Conservation (phyloP, 2,797 vertebrate genomes). For the Rhabdophis nuchalis region DNA sequence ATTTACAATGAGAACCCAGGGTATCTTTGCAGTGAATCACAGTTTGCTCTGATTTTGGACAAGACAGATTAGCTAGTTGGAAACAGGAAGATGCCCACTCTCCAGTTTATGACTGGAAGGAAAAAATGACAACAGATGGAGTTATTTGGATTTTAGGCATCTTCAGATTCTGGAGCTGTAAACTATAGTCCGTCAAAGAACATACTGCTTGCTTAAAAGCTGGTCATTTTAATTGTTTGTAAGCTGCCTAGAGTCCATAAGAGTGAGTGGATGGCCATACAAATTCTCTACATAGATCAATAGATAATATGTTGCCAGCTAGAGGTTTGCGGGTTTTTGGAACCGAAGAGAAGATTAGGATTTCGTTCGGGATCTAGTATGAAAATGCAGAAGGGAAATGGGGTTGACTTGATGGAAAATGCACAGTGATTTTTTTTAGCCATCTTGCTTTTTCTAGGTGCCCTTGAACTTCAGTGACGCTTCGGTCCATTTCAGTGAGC, state of each 20-base stretch:
- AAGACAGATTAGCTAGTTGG: not conserved
- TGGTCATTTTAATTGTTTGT: not conserved
- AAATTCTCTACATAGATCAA: not conserved
- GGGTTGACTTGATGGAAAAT: not conserved
- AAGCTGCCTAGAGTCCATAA: not conserved
- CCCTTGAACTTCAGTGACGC: constrained; percentile 65
- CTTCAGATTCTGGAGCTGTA: not conserved
- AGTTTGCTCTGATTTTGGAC: not conserved
- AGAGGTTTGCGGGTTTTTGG: not conserved
- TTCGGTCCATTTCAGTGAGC: constrained; percentile 58
- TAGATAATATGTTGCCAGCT: no score
- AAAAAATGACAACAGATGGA: not conserved
- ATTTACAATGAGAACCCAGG: not conserved
- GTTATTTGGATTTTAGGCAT: not conserved
- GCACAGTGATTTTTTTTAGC: not conserved
- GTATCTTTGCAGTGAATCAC: not conserved
- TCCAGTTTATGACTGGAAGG: not conserved
- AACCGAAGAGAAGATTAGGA: not conserved
- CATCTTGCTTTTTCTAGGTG: constrained; percentile 42
- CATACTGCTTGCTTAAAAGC: not conserved
- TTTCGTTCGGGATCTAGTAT: not conserved
- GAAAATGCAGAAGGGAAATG: not conserved
- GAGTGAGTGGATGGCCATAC: not conserved
- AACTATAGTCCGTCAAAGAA: not conserved
- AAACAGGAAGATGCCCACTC: not conserved